Evolutionary conservation across 2,888 invertebrate species (phyloP), one percentile per base, ranked within the genome.

Genomic region (Cryptocephalus primarius): DNA sequence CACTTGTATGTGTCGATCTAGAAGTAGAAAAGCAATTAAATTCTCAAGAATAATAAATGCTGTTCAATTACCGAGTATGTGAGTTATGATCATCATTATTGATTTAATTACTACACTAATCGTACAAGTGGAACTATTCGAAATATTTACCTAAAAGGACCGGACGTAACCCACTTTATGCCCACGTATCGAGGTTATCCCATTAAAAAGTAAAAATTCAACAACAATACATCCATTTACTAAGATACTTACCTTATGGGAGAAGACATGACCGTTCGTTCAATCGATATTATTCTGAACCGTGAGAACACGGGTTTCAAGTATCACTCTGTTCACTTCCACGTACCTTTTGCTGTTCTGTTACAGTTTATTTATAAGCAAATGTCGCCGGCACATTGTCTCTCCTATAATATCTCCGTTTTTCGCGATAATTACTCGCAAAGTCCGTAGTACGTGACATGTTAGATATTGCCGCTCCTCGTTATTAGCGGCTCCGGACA

Each of bases 211-310:
- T 43, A 45, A 50, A 50, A 46, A 39, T 44, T 33, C 32, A 32
- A 38, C 31, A 45, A 49, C 47, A 49, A 49, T 47, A 41, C 22
- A 22, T 22, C 40, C 44, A 34, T 39, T 46, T 46, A 36, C 2
- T 36, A 12, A 36, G 22, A 22, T 22, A 6, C 22, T 22, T 36
- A n/a, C 36, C 36, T 36, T 36, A 36, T 36, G 36, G 36, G 36
- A 36, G n/a, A 36, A 36, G 36, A 12, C n/a, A 36, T 12, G 12
- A n/a, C n/a, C 36, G 12, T 11, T 12, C 12, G 6, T 36, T 36
- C 11, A 36, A 36, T 36, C 11, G 36, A 36, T 36, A n/a, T 36
- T 36, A 36, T 36, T 36, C 36, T 12, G 36, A 36, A 36, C n/a
- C 36, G 36, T 36, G 36, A 36, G 36, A 36, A 12, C n/a, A 11